Conservation (phyloP, 1,140 invertebrate species). For the Brachionus angularis region DNA sequence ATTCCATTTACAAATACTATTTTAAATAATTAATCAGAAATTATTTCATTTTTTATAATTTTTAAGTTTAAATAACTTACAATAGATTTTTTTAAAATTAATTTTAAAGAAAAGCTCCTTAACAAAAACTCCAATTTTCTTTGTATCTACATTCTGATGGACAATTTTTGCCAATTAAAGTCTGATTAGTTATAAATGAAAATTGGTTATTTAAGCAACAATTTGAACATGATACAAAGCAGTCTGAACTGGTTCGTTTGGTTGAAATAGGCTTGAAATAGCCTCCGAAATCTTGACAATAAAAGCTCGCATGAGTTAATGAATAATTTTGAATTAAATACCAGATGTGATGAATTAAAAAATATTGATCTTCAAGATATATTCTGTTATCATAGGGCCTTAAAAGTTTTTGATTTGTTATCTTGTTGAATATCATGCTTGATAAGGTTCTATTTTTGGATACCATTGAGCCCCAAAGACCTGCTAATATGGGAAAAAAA, state of each 20-base stretch:
- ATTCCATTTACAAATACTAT: no score
- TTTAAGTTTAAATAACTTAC: no score
- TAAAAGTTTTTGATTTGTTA: neutral
- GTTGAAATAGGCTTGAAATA: slow-evolving; percentile 4
- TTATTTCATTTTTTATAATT: no score
- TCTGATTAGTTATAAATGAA: neutral
- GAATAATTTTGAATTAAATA: neutral
- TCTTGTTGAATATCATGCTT: neutral
- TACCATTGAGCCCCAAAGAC: slow-evolving; percentile 9
- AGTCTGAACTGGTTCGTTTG: neutral
- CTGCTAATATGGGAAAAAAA: slow-evolving; percentile 35
- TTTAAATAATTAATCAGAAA: no score
- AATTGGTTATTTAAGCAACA: neutral
- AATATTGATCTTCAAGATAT: slow-evolving; percentile 33
- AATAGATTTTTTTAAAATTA: no score
- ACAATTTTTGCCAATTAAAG: slow-evolving; percentile 5
- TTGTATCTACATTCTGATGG: neutral
- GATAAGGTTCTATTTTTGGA: neutral
- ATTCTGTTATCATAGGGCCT: slow-evolving; percentile 17
- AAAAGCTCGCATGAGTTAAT: slow-evolving; percentile 25
- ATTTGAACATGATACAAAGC: slow-evolving; percentile 21
- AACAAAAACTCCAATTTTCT: slow-evolving; percentile 17
- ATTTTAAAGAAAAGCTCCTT: no score
- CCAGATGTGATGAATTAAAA: slow-evolving; percentile 6
- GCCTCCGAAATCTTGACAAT: slow-evolving; percentile 10